Conservation (phyloP, 1,140 invertebrate species). For the Scaptomyza hsui region DNA sequence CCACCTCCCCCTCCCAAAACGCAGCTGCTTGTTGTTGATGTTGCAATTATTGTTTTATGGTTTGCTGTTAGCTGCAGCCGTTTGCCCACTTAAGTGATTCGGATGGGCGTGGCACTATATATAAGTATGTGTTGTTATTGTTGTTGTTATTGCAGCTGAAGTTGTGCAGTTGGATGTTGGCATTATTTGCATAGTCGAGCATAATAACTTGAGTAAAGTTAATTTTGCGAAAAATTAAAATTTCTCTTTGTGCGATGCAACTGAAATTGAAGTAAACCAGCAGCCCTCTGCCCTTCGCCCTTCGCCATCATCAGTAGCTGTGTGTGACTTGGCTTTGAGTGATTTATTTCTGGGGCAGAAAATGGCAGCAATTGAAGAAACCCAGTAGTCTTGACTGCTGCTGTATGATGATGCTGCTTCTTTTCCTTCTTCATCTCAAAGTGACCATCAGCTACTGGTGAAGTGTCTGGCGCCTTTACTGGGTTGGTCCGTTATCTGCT, state of each 20-base stretch:
- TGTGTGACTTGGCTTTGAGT: constrained; percentile 50
- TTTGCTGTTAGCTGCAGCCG: constrained; percentile 41
- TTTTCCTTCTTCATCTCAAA: background rate
- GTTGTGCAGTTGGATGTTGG: constrained; percentile 40
- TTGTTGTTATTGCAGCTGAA: constrained; percentile 20
- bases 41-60: constrained; percentile 81
- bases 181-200: constrained; percentile 71
- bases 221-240: constrained; percentile 80
- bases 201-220: constrained; percentile 71
- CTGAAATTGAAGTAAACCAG: constrained; percentile 26
- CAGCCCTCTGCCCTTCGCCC: constrained; percentile 1
- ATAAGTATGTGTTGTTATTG: constrained; percentile 4
- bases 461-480: constrained; percentile 26
- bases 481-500: constrained; percentile 50
- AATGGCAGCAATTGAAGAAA: constrained; percentile 40
- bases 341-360: constrained; percentile 60
- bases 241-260: constrained; percentile 47
- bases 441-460: constrained; percentile 1
- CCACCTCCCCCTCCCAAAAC: background rate
- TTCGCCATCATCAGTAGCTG: constrained; percentile 48
- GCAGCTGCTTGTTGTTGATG: constrained; percentile 59
- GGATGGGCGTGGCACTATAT: constrained; percentile 14
- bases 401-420: constrained; percentile 4
- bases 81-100: constrained; percentile 49
- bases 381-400: constrained; percentile 14